phyloP scores from a whole-genome alignment of 2,113 vertebrate species.

The Eubucco bourcierii region DNA sequence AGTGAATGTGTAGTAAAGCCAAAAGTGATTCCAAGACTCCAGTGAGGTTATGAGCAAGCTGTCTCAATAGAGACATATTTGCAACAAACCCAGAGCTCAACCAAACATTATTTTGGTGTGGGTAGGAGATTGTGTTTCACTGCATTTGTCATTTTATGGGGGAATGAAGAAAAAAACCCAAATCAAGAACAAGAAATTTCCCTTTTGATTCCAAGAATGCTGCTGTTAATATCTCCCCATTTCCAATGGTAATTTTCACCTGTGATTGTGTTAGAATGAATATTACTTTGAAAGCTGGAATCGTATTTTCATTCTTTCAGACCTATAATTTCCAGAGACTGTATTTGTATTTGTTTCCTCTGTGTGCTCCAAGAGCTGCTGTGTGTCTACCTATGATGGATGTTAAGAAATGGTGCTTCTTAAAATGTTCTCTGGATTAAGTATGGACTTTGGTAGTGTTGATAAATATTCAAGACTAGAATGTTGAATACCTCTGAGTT shows the following conservation, averaged over 20 bases:
- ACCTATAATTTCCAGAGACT: background rate
- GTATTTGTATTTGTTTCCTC: background rate
- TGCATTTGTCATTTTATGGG: background rate
- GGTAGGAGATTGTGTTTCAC: background rate
- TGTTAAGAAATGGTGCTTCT: background rate
- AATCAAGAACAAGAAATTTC: background rate
- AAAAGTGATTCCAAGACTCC: slow-evolving; percentile 41
- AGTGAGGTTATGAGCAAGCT: slow-evolving; percentile 38
- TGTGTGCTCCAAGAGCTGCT: background rate
- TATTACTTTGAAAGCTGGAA: background rate
- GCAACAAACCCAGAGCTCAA: slow-evolving; percentile 40
- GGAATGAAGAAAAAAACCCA: background rate
- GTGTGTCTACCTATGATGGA: background rate
- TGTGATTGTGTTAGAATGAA: background rate
- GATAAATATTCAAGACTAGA: background rate
- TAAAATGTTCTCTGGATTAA: background rate
- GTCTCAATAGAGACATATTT: slow-evolving; percentile 51
- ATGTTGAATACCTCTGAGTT: background rate
- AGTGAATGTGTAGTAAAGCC: slow-evolving; percentile 22
- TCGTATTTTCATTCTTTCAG: background rate
- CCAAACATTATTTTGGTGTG: slow-evolving; percentile 42
- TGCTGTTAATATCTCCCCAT: background rate
- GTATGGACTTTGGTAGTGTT: background rate
- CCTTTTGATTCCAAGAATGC: background rate
- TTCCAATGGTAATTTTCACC: background rate